Percentiles rank a stretch among this genome's conserved stretches.
Conservation (phyloP, 2,888 invertebrate species). For the Proisotoma minuta region DNA sequence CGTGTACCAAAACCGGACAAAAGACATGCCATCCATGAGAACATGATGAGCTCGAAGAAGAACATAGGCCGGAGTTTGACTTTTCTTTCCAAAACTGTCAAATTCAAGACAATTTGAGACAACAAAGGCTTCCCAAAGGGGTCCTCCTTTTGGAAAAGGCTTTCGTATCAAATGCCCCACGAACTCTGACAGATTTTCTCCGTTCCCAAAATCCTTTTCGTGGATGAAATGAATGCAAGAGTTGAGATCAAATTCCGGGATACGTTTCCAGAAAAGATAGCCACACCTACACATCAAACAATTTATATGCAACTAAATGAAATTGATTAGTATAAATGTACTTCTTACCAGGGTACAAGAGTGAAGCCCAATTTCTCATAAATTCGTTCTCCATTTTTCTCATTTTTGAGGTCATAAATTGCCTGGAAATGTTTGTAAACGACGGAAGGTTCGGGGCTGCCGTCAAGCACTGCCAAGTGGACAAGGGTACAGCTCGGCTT, state of each 20-base stretch:
- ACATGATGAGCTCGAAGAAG: constrained; percentile 7
- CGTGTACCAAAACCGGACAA: constrained; percentile 3
- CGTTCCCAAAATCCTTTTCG: neutral
- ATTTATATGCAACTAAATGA: too few species aligned
- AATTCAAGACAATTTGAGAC: neutral
- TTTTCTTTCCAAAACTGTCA: neutral
- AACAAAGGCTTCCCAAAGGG: constrained; percentile 7
- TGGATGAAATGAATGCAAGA: neutral
- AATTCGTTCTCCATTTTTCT: neutral
- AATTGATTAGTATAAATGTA: too few species aligned
- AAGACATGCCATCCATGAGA: constrained; percentile 8
- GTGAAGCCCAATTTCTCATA: constrained; percentile 7
- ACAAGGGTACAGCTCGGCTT: constrained; percentile 1
- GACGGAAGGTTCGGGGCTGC: neutral
- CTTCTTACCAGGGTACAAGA: neutral
- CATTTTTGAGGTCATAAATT: neutral
- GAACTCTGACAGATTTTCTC: neutral
- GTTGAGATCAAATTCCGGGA: neutral
- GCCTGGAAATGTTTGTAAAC: neutral
- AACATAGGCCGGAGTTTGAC: neutral
- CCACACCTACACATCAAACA: too few species aligned
- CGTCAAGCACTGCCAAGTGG: constrained; percentile 1
- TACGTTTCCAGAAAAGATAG: constrained; percentile 1
- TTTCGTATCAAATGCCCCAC: neutral
- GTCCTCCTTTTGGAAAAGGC: neutral